Evolutionary conservation across 2,113 vertebrate species (phyloP), one percentile per base, ranked within the genome.

Genomic region (Rhegmatorhina hoffmannsi): DNA sequence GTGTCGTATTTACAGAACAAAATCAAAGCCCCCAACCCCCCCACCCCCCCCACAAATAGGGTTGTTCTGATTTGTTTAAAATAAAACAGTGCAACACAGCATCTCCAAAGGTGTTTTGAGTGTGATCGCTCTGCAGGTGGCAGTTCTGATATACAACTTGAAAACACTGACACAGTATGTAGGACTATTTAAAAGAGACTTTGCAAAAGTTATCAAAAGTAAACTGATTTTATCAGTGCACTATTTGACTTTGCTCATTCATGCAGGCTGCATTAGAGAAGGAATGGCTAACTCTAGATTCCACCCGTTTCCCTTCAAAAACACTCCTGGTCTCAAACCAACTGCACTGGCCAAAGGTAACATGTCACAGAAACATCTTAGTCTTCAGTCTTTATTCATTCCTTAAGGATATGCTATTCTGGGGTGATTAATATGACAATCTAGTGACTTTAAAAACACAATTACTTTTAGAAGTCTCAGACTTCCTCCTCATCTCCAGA

Each of bases 371-470:
- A 97, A 96, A 97, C 93, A 93, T 97, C 96, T 95, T 89, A 92
- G 38, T 91, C 67, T 95, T 98, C 94, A 20, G 89, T 97, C 95
- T 98, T 96, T 97, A 92, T 96, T 97, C 91, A 34, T 97, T 97
- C 91, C 91, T 97, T 96, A 92, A 97, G 95, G 93, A 96, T 96
- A 93, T 97, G 95, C 97, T 97, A 5, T 90, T 96, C 95, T 95
- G 90, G 62, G 52, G 89, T 98, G 98, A 99, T 99, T 99, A 98
- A 99, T 99, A 98, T 11, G 97, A 91, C 94, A 97, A 98, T 98
- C 96, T 98, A 98, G 98, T 98, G 98, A 96, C 98, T 98, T 96
- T 96, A 98, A 98, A 99, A 99, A 98, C 97, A 98, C 96, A 97
- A 98, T 98, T 98, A 98, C 98, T 98, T 98, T 98, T 97, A 97